These are phyloP conservation scores for Martes martes DNA, from an alignment of 2,113 vertebrate species.

Conservation along the genomic window DNA sequence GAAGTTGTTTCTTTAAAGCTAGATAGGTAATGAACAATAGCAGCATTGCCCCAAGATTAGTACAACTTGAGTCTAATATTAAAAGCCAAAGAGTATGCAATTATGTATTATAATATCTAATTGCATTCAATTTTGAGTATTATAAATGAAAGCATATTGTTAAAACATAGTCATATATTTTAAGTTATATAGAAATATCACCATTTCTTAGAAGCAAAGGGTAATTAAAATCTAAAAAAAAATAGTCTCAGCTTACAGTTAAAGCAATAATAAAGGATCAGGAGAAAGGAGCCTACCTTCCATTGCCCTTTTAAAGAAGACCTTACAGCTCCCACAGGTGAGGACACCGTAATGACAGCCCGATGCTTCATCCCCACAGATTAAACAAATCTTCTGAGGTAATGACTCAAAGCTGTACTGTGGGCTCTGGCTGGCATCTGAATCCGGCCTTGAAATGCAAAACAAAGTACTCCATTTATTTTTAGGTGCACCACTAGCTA, in stretches of 20 bases:
- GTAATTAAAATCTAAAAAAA: background rate
- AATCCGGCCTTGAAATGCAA: slow-evolving; percentile 80
- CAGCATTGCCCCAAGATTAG: background rate
- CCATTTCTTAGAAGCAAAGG: background rate
- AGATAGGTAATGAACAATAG: background rate
- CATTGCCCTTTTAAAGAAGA: slow-evolving; percentile 99
- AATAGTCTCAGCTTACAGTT: background rate
- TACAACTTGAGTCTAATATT: background rate
- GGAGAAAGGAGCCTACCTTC: slow-evolving; percentile 88
- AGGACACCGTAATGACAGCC: slow-evolving; percentile 98
- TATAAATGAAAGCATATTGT: background rate
- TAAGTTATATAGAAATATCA: background rate
- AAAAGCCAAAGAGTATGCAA: background rate
- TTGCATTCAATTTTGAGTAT: background rate
- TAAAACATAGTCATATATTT: background rate
- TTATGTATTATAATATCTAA: background rate
- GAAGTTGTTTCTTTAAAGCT: background rate
- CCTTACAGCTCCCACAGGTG: slow-evolving; percentile 98
- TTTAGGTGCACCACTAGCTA: background rate
- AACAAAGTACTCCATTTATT: slow-evolving; percentile 60
- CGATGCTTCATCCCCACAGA: slow-evolving; percentile 97
- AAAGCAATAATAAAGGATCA: slow-evolving; percentile 23
- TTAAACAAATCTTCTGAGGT: slow-evolving; percentile 94
- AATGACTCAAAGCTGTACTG: slow-evolving; percentile 87
- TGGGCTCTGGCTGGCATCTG: slow-evolving; percentile 81